Evolutionary conservation across 2,888 invertebrate genomes (phyloP).

Genomic region (Dryobota labecula): DNA sequence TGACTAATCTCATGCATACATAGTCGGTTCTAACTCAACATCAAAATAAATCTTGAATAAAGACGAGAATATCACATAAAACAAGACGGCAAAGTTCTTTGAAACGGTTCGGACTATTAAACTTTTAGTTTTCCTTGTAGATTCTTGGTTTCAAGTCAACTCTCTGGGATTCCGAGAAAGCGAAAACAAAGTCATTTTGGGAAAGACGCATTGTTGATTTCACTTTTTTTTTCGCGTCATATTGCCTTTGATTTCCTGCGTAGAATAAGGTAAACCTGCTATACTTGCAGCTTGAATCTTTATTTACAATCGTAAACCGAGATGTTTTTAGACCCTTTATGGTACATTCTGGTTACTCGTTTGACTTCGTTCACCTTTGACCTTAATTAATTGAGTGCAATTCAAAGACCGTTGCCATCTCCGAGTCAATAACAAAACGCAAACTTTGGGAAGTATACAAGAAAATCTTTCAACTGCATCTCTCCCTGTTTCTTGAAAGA

Average conservation of each 20-base stretch:
- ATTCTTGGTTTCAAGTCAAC: slow-evolving; percentile 10
- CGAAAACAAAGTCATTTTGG: neutral
- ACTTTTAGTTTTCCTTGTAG: slow-evolving; percentile 53
- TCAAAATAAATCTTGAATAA: slow-evolving; percentile 51
- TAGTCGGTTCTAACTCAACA: slow-evolving; percentile 47
- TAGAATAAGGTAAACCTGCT: neutral
- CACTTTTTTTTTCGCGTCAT: neutral
- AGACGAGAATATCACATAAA: slow-evolving; percentile 37
- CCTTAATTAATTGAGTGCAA: slow-evolving; percentile 4
- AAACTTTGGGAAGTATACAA: slow-evolving; percentile 1
- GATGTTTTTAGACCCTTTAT: neutral
- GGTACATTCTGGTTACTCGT: neutral
- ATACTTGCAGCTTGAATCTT: neutral
- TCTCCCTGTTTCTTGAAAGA: neutral
- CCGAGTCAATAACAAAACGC: slow-evolving; percentile 7
- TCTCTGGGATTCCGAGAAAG: slow-evolving; percentile 20
- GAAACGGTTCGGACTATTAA: slow-evolving; percentile 45
- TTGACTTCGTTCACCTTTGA: slow-evolving; percentile 19
- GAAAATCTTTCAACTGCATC: slow-evolving; percentile 11
- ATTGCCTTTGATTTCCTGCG: neutral
- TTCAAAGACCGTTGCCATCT: slow-evolving; percentile 12
- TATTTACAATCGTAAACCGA: neutral
- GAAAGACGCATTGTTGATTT: neutral
- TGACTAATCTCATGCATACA: slow-evolving; percentile 62
- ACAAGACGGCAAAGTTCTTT: slow-evolving; percentile 40